Conservation (phyloP, 1,140 invertebrate species). For the Drosophila ambigua region DNA sequence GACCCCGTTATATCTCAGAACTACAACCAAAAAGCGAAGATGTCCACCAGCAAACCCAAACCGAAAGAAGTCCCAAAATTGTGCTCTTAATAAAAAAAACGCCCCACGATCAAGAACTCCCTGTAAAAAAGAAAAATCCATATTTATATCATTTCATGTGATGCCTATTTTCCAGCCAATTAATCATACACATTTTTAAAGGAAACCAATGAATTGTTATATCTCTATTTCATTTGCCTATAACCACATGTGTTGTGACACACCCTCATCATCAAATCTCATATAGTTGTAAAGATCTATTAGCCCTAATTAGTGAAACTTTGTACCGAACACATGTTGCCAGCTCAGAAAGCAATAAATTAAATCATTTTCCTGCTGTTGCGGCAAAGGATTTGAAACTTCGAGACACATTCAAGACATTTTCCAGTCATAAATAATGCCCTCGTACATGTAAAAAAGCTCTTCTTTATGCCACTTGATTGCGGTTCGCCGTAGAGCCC, state of each 20-base stretch:
- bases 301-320: conserved; percentile 56
- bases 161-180: background rate
- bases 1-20: background rate
- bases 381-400: conserved; percentile 49
- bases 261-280: conserved; percentile 17
- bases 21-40: conserved; percentile 1
- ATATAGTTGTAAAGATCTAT: conserved; percentile 46
- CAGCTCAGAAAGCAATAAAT: conserved; percentile 55
- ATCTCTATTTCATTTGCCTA: background rate
- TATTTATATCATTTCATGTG: conserved; percentile 2
- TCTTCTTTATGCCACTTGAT: conserved; percentile 53
- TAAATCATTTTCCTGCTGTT: conserved; percentile 41
- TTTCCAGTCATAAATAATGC: conserved; percentile 65
- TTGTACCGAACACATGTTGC: conserved; percentile 57
- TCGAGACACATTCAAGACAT: conserved; percentile 42
- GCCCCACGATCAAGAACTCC: background rate
- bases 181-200: background rate
- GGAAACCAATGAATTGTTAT: no score
- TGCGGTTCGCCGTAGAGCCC: conserved; percentile 36
- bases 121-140: conserved; percentile 6
- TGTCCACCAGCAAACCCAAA: background rate
- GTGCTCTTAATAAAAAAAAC: conserved; percentile 9
- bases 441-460: conserved; percentile 51
- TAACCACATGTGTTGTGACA: background rate
- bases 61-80: conserved; percentile 2